Base-by-base conservation (phyloP, 92 coral and sea anemone species). In the Scolanthus callimorphus region DNA sequence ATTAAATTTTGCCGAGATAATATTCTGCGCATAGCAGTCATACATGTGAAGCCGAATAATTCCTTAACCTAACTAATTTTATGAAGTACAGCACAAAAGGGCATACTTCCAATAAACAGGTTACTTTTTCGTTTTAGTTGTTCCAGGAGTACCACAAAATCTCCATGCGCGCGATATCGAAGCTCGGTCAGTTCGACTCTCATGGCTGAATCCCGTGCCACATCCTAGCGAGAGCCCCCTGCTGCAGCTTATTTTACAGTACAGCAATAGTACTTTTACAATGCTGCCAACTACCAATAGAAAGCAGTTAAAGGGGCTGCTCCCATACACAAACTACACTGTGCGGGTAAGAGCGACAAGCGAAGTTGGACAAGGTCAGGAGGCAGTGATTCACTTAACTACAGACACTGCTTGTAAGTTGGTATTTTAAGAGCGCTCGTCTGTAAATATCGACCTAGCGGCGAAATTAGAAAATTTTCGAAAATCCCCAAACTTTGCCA, bases 101-200 rank as follows among this genome's bases (percentile, higher is more conserved):
- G n/a, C n/a, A n/a, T n/a, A n/a, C n/a, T n/a, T n/a, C n/a, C n/a
- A n/a, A n/a, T n/a, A n/a, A n/a, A n/a, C n/a, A n/a, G n/a, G n/a
- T n/a, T n/a, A n/a, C n/a, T n/a, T n/a, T n/a, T 10, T 46, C 4
- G 8, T 46, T 46, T 46, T 21, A 46, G 52, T 19, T 46, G 19
- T 46, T 4, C 52, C 52, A 10, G 52, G 22, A 9, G 52, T 21
- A 4, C 52, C 52, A 46, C 12, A 34, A 34, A 34, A 15, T 34
- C 15, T 34, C 43, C 6, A 34, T 6, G 43, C 43, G 43, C 15
- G 6, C 15, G 52, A 46, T 46, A 21, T 46, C 52, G 22, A 9
- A 20, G 22, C 52, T 46, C 52, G 52, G 52, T 46, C 52, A 46
- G 52, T 21, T 21, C 17, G 11, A 19, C 52, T 46, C 23, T 46